These are phyloP conservation scores for Matsumurasca onukii DNA, from an alignment of 1,140 invertebrate species.

Conservation along the genomic window DNA sequence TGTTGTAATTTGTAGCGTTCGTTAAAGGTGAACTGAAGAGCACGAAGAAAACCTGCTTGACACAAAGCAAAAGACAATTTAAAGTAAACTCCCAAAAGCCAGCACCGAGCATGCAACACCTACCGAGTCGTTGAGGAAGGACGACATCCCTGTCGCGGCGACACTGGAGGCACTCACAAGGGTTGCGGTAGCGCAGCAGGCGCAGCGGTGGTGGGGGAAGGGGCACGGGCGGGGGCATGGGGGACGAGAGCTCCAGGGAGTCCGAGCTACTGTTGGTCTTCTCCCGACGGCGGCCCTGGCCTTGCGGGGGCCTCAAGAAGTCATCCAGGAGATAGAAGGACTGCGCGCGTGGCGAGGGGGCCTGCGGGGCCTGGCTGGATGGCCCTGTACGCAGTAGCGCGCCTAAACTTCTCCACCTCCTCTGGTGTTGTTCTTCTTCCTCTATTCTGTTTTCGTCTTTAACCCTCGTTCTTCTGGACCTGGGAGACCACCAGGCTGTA, in stretches of 20 bases:
- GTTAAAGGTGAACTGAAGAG: too few species aligned
- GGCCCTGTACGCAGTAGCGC: conserved; percentile 50
- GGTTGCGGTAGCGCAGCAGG: conserved; percentile 35
- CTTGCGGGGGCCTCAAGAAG: conserved; percentile 50
- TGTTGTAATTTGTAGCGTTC: too few species aligned
- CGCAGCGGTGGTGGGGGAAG: conserved; percentile 40
- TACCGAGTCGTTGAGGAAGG: conserved; percentile 36
- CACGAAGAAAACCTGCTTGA: too few species aligned
- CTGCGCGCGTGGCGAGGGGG: conserved; percentile 49
- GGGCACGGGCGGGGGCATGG: conserved; percentile 39
- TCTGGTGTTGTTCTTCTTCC: conserved; percentile 44
- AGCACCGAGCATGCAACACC: neutral
- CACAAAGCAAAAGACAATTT: neutral
- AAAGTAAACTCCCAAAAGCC: neutral
- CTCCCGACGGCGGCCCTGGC: conserved; percentile 34
- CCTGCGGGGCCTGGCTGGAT: conserved; percentile 26
- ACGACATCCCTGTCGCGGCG: conserved; percentile 32
- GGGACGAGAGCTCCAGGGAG: conserved; percentile 42
- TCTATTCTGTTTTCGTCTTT: conserved; percentile 40
- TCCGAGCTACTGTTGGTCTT: conserved; percentile 39
- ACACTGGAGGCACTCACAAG: conserved; percentile 38
- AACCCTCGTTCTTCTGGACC: conserved; percentile 17
- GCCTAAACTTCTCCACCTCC: conserved; percentile 54
- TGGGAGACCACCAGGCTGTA: conserved; percentile 45
- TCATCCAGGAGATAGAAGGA: conserved; percentile 56